phyloP scores from a whole-genome alignment of 1,140 invertebrate species.

The Caerostris darwini region DNA sequence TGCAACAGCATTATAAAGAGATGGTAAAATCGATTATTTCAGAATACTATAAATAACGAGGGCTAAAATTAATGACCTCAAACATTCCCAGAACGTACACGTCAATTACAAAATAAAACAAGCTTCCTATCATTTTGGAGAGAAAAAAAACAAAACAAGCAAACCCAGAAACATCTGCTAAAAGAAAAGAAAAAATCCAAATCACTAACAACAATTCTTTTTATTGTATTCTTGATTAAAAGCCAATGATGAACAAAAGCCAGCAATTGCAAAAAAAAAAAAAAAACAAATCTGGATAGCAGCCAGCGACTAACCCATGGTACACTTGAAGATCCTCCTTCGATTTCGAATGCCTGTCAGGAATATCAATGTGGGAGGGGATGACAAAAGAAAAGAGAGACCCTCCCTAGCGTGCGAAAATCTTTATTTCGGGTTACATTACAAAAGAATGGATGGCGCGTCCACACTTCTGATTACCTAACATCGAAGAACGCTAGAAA shows the following conservation, averaged over 20 bases:
- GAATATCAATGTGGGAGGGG: constrained; percentile 30
- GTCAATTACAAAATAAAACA: too few species aligned
- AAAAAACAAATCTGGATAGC: not conserved
- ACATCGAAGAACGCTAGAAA: constrained; percentile 62
- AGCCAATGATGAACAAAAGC: not conserved
- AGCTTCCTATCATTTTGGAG: too few species aligned
- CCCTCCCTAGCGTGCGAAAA: constrained; percentile 34
- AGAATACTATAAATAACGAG: too few species aligned
- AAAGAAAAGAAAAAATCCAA: not conserved
- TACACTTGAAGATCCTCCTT: not conserved
- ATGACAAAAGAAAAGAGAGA: constrained; percentile 13
- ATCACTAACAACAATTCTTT: not conserved
- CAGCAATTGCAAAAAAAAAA: not conserved
- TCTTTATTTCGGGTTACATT: constrained; percentile 24
- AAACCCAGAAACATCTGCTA: not conserved
- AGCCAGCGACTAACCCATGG: not conserved
- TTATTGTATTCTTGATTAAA: not conserved
- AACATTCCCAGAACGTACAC: too few species aligned
- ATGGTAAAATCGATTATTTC: too few species aligned
- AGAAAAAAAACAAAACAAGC: too few species aligned
- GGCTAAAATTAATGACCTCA: too few species aligned
- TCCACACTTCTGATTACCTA: constrained; percentile 69
- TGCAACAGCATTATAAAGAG: too few species aligned
- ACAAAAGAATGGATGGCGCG: not conserved
- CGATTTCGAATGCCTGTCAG: not conserved